A percentile compares a stretch with the other conserved stretches of the same genome.
Evolutionary conservation across 2,888 invertebrate species (phyloP).

Genomic region (Siphlonurus alternatus): DNA sequence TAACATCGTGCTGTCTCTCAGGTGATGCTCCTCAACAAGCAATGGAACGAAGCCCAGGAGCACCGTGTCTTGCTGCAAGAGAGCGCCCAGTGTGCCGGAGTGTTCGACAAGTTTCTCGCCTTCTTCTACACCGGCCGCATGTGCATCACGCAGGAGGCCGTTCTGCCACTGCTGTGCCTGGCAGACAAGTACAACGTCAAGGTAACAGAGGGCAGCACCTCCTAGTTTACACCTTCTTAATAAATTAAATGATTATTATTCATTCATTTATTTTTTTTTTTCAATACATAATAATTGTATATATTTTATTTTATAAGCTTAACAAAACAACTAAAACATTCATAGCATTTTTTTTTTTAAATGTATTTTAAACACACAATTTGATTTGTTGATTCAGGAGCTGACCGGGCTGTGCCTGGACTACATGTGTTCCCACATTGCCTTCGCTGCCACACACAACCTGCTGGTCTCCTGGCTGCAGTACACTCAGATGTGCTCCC

Average conservation of each 20-base stretch:
- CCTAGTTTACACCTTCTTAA: neutral
- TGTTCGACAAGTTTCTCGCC: constrained; percentile 78
- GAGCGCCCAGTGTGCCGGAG: constrained; percentile 62
- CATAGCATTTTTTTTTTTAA: too few relatives aligned
- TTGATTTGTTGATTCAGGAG: too few relatives aligned
- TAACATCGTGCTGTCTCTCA: too few relatives aligned
- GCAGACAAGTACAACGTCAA: constrained; percentile 93
- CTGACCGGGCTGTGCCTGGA: constrained; percentile 64
- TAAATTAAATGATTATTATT: neutral
- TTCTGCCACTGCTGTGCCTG: constrained; percentile 71
- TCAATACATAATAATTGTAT: neutral
- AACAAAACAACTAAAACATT: neutral
- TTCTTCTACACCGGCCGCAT: constrained; percentile 86
- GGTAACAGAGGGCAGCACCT: constrained; percentile 34
- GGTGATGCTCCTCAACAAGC: constrained; percentile 90
- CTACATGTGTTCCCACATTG: constrained; percentile 77
- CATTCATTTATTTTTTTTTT: too few relatives aligned
- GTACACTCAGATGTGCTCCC: constrained; percentile 72
- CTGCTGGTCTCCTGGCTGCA: constrained; percentile 82
- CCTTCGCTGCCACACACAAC: constrained; percentile 64
- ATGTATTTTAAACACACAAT: too few relatives aligned
- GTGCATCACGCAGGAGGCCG: constrained; percentile 63
- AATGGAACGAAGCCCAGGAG: constrained; percentile 83
- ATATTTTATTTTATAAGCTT: constrained; percentile 3
- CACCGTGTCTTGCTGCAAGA: constrained; percentile 71